Percentiles rank a stretch among this genome's conserved stretches.
phyloP scores from a whole-genome alignment of 2,888 invertebrate species.

The Cecidostiba fungosa region DNA sequence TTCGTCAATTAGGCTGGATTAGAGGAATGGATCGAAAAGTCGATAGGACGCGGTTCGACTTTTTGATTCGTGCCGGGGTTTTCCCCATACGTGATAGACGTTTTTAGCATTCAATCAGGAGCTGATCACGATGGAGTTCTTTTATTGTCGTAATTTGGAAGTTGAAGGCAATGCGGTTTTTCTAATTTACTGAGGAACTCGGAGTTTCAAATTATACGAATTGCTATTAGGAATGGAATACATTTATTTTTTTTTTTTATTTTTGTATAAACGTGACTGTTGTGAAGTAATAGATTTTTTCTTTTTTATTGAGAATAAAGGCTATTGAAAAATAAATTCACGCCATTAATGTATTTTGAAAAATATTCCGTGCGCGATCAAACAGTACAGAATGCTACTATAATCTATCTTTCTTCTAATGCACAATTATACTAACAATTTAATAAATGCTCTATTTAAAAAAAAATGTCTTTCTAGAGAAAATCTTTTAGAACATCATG shows the following conservation, averaged over 20 bases:
- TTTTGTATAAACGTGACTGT: too few relatives aligned
- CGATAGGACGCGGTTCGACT: neutral
- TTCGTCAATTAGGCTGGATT: conserved; percentile 37
- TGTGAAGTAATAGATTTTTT: too few relatives aligned
- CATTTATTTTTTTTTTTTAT: too few relatives aligned
- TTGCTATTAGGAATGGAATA: too few relatives aligned
- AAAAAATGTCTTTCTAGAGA: neutral
- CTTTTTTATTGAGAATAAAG: too few relatives aligned
- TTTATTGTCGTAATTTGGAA: neutral
- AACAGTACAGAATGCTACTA: neutral
- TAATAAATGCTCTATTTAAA: neutral
- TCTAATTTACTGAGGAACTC: neutral
- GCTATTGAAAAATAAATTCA: too few relatives aligned
- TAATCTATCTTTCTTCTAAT: neutral
- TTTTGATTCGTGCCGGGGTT: neutral
- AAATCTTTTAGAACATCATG: neutral
- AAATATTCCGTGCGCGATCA: neutral
- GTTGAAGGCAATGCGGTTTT: neutral
- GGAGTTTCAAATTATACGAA: too few relatives aligned
- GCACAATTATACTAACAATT: conserved; percentile 4
- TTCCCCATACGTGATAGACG: neutral
- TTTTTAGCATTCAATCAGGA: neutral
- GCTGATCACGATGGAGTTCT: neutral
- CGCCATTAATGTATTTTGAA: neutral
- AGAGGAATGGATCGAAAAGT: conserved; percentile 9